Base-by-base conservation (phyloP, 92 coral and sea anemone genomes). In the Meandrina meandrites region DNA sequence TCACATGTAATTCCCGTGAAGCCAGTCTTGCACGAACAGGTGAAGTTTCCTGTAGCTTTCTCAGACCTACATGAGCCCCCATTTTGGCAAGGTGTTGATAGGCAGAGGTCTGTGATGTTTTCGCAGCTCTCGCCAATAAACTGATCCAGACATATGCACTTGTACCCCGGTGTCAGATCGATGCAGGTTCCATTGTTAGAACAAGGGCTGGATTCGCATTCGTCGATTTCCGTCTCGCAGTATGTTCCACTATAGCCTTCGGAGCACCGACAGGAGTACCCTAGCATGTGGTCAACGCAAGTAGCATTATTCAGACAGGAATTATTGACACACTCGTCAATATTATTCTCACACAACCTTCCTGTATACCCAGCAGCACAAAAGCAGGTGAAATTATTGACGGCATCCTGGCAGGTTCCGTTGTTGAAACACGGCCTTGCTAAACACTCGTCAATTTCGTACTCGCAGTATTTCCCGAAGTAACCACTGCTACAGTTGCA, bases 281-380 rank as follows among this genome's bases (percentile, higher is more conserved):
- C 84, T 21, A 74, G 73, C 2, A 79, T 81, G 36, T 77, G 80
- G 75, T 93, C 96, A 51, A 86, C 24, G 47, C 94, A 93, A 5
- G 94, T 86, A 34, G 96, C 96, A 50, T 93, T 93, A 69, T 93
- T 93, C 80, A 51, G 51, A 50, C 96, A 93, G 22, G 69, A 67
- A 78, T 93, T 89, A 31, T 81, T 81, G 2, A 64, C 56, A 47
- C 96, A 93, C 35, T 93, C 96, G 32, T 93, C 88, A 6, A 93
- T 86, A 64, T 91, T 91, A 10, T 24, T 34, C 1, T 89, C 91
- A 62, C 96, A 93, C 4, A 78, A 42, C 58, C 77, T 80, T 31
- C 96, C 96, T 12, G 85, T 91, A 57, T 78, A 89, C 17, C 96
- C 96, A 7, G 77, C 86, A 18, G 67, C 27, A 86, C 96, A 93